A percentile compares a stretch with the other conserved stretches of the same genome.
These are phyloP conservation scores for Cynocephalus volans DNA, from an alignment of 2,113 vertebrate species.

Conservation along the genomic window DNA sequence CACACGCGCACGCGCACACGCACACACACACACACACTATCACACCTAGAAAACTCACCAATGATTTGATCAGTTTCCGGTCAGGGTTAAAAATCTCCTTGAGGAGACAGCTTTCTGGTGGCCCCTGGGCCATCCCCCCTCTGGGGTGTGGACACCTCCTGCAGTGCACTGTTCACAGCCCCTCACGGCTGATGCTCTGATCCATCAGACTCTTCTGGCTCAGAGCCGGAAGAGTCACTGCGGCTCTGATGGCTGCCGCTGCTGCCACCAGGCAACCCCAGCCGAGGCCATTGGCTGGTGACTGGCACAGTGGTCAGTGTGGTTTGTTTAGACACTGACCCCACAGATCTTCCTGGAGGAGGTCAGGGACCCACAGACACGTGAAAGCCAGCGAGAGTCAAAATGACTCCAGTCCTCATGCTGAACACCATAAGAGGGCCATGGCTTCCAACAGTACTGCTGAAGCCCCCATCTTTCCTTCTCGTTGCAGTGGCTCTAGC, in stretches of 20 bases:
- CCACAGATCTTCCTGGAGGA: not conserved
- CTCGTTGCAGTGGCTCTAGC: not conserved
- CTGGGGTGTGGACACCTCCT: not conserved
- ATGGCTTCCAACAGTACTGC: not conserved
- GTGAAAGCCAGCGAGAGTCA: not conserved
- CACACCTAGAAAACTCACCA: not conserved
- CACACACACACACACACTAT: not conserved
- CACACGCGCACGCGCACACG: too few species aligned
- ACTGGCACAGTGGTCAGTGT: not conserved
- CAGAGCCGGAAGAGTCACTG: not conserved
- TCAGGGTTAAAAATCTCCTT: not conserved
- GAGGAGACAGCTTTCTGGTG: rapidly evolving
- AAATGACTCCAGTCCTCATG: not conserved
- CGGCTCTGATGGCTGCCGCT: not conserved
- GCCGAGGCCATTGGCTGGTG: not conserved
- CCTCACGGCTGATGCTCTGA: not conserved
- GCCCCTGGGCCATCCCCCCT: too few species aligned
- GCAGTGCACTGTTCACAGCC: not conserved
- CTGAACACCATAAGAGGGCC: not conserved
- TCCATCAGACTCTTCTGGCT: too few species aligned
- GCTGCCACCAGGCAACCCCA: not conserved
- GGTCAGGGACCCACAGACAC: not conserved
- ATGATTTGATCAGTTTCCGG: not conserved
- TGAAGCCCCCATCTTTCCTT: not conserved
- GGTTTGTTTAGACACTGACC: not conserved